These are phyloP conservation scores for Cyclopterus lumpus DNA, from an alignment of 2,797 vertebrate species.

Conservation along the genomic window DNA sequence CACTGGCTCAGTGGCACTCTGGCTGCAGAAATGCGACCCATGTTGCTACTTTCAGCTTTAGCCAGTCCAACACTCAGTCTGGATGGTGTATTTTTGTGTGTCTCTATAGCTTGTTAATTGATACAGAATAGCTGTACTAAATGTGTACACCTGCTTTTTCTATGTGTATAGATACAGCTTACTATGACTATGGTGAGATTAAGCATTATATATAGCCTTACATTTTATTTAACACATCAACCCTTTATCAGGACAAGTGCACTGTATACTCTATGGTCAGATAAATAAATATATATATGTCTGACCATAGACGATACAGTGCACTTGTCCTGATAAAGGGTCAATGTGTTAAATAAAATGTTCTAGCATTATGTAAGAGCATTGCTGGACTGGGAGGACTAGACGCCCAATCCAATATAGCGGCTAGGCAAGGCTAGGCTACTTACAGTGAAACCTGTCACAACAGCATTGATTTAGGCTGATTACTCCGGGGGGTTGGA, in stretches of 20 bases:
- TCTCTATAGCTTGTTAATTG: conserved; percentile 25
- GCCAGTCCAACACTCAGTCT: conserved; percentile 44
- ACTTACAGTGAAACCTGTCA: conserved; percentile 70
- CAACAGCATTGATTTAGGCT: conserved; percentile 70
- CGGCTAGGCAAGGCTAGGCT: conserved; percentile 39
- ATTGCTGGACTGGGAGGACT: conserved; percentile 64
- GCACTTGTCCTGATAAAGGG: not conserved
- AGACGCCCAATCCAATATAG: conserved; percentile 42
- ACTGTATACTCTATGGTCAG: no score
- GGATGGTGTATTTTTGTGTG: conserved; percentile 50
- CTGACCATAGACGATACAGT: not conserved
- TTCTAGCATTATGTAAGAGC: conserved; percentile 58
- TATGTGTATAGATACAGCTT: not conserved
- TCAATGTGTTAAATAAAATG: conserved; percentile 45
- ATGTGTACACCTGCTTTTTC: conserved; percentile 14
- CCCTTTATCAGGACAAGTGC: no score
- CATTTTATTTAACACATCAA: no score
- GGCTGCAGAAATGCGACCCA: conserved; percentile 61
- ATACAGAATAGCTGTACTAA: conserved; percentile 21
- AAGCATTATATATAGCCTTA: conserved; percentile 2
- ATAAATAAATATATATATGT: no score
- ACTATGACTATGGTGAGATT: conserved; percentile 18
- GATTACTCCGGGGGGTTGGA: conserved; percentile 54
- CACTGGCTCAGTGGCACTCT: conserved; percentile 61
- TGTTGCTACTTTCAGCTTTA: conserved; percentile 49